Evolutionary conservation across 2,113 vertebrate species (phyloP).

Genomic region (Gnathochromis pfefferi): DNA sequence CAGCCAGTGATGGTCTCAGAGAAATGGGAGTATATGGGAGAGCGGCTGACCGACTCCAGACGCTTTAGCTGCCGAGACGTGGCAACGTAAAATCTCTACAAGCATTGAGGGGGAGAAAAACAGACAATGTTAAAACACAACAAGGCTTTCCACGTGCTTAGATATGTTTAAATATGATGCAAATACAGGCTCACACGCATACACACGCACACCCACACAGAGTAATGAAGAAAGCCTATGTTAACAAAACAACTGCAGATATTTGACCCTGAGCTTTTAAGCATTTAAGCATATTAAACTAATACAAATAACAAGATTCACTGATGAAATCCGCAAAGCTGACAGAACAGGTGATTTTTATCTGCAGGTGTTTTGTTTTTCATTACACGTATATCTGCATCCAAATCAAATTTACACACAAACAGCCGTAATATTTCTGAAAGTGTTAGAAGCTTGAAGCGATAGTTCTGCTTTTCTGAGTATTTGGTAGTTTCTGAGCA

Average conservation of each 20-base stretch:
- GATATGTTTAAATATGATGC: neutral
- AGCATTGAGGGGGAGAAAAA: neutral
- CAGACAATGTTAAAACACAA: slow-evolving; percentile 25
- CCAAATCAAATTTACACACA: neutral
- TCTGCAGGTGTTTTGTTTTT: slow-evolving; percentile 44
- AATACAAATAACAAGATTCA: neutral
- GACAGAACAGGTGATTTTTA: neutral
- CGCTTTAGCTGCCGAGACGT: slow-evolving; percentile 94
- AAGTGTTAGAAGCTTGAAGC: neutral
- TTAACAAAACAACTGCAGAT: slow-evolving; percentile 49
- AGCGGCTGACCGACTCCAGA: slow-evolving; percentile 92
- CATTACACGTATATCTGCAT: neutral
- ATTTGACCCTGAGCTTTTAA: neutral
- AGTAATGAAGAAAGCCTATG: slow-evolving; percentile 1
- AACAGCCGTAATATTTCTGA: neutral
- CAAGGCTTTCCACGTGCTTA: neutral
- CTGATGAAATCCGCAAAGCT: neutral
- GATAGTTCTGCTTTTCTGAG: neutral
- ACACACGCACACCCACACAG: neutral
- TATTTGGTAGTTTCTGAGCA: neutral
- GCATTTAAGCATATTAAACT: neutral
- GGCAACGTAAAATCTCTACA: slow-evolving; percentile 91
- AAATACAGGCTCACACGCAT: neutral
- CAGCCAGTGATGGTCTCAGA: slow-evolving; percentile 87
- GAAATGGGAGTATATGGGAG: slow-evolving; percentile 96